phyloP scores from a whole-genome alignment of 2,888 invertebrate species.

The Barypeithes pellucidus region DNA sequence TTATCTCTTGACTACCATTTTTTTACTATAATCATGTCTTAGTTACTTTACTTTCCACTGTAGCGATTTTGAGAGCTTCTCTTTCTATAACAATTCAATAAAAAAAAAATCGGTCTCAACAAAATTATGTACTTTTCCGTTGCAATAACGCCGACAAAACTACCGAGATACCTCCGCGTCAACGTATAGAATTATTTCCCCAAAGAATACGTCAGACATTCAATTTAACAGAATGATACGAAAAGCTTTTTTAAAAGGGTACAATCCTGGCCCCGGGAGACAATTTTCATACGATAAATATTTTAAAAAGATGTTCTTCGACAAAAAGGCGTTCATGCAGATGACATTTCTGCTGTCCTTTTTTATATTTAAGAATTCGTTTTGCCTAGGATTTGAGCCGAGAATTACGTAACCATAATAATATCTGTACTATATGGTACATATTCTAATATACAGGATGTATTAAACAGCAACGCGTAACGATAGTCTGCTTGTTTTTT shows the following conservation, averaged over 20 bases:
- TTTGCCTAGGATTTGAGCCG: neutral
- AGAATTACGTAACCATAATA: too few relatives aligned
- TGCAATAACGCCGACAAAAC: too few relatives aligned
- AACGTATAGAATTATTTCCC: slow-evolving; percentile 10
- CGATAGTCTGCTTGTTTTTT: too few relatives aligned
- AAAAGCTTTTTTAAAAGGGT: slow-evolving; percentile 25
- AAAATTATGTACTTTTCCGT: too few relatives aligned
- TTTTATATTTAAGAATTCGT: neutral
- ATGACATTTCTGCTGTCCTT: neutral
- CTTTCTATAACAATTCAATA: too few relatives aligned
- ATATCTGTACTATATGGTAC: too few relatives aligned
- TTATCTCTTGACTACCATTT: too few relatives aligned
- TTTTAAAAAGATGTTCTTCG: slow-evolving; percentile 15
- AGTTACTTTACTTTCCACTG: too few relatives aligned
- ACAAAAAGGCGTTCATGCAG: neutral
- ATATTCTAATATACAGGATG: too few relatives aligned
- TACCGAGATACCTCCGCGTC: neutral
- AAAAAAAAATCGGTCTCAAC: neutral
- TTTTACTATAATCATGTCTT: too few relatives aligned
- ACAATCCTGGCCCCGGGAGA: slow-evolving; percentile 1
- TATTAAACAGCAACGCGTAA: too few relatives aligned
- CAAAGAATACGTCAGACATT: slow-evolving; percentile 25
- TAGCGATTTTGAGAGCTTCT: too few relatives aligned
- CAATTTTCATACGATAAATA: slow-evolving; percentile 19
- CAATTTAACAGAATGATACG: slow-evolving; percentile 21